Conservation (phyloP, 1,140 invertebrate genomes). For the Zaprionus capensis region DNA sequence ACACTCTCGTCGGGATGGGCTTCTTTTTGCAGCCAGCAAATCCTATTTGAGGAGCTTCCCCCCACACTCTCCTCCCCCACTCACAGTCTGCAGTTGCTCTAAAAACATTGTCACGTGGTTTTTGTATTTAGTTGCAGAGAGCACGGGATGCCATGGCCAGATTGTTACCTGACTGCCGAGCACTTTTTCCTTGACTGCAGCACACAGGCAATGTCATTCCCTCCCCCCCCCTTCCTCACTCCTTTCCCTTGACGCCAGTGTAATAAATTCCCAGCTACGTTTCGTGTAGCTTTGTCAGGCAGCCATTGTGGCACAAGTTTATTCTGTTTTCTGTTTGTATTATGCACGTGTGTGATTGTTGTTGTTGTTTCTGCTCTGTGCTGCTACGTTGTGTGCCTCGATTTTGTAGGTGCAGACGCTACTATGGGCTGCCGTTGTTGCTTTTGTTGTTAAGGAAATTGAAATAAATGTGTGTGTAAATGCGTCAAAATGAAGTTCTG, state of each 20-base stretch:
- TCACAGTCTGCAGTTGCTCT: slow-evolving; percentile 17
- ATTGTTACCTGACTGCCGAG: slow-evolving; percentile 43
- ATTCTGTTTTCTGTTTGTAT: slow-evolving; percentile 48
- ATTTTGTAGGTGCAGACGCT: slow-evolving; percentile 35
- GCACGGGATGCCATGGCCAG: slow-evolving; percentile 34
- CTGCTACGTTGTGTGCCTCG: background rate
- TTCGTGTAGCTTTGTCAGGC: slow-evolving; percentile 64
- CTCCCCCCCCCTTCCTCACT: background rate
- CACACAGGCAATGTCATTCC: slow-evolving; percentile 13
- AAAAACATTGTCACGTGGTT: slow-evolving; percentile 79
- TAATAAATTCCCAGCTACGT: slow-evolving; percentile 58
- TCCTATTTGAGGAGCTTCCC: slow-evolving; percentile 8
- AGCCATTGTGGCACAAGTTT: slow-evolving; percentile 56
- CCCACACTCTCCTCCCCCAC: background rate
- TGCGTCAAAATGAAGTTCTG: slow-evolving; percentile 82
- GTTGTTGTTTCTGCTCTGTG: slow-evolving; percentile 10
- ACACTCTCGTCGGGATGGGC: background rate
- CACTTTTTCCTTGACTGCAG: slow-evolving; percentile 52
- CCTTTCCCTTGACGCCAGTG: slow-evolving; percentile 18
- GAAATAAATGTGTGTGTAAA: slow-evolving; percentile 84
- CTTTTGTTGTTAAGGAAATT: slow-evolving; percentile 75
- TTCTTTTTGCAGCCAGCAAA: slow-evolving; percentile 20
- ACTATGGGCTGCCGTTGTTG: slow-evolving; percentile 45
- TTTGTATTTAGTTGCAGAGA: slow-evolving; percentile 72
- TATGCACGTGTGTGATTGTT: slow-evolving; percentile 48